These are phyloP conservation scores for Neogobius melanostomus DNA, from an alignment of 2,113 vertebrate species.

Conservation along the genomic window DNA sequence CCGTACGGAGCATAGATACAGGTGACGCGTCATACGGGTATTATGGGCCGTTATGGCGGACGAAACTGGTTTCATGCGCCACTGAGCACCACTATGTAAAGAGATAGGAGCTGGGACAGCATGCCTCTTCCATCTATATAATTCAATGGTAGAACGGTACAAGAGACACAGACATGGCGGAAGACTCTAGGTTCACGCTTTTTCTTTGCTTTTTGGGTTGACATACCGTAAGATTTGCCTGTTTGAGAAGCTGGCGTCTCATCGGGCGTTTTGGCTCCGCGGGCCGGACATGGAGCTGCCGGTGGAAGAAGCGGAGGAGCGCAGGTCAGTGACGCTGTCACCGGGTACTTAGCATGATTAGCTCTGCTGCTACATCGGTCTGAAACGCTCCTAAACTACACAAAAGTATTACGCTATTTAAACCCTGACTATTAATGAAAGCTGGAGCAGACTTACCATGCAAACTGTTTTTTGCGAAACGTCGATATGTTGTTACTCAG, in stretches of 20 bases:
- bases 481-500: not conserved
- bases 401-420: not conserved
- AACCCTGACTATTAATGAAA: not conserved
- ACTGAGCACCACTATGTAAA: no score
- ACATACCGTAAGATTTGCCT: not conserved
- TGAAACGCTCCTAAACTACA: not conserved
- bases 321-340: slow-evolving; percentile 60
- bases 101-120: no score
- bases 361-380: not conserved
- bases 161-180: slow-evolving; percentile 39
- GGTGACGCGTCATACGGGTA: no score
- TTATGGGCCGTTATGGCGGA: no score
- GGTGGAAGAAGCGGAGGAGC: slow-evolving; percentile 69
- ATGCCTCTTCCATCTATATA: no score
- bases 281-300: slow-evolving; percentile 64
- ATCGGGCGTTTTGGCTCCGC: slow-evolving; percentile 29
- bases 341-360: not conserved
- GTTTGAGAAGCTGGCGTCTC: slow-evolving; percentile 36
- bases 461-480: not conserved
- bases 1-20: no score
- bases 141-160: no score
- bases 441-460: not conserved
- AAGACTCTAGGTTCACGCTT: slow-evolving; percentile 27
- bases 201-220: not conserved
- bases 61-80: no score